Evolutionary conservation across 2,888 invertebrate genomes (phyloP).

Genomic region (Carcina quercana): DNA sequence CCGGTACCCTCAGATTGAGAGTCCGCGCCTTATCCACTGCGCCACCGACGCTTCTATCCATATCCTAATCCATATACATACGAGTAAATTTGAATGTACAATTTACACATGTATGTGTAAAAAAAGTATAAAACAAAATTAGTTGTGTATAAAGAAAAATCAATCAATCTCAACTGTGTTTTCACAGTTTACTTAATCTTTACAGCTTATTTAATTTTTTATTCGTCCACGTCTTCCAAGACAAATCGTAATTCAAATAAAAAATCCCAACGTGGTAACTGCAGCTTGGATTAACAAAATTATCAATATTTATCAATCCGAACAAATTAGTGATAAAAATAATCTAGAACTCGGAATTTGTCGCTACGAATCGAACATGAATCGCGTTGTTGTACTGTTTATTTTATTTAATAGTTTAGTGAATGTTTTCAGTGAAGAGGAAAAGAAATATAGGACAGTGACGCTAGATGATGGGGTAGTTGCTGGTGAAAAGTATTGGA

Average conservation of each 20-base stretch:
- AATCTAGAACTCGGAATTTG: constrained; percentile 11
- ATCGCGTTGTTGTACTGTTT: constrained; percentile 23
- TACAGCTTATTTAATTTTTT: neutral
- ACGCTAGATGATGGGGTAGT: constrained; percentile 42
- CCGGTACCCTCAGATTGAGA: too few relatives aligned
- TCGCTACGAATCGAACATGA: constrained; percentile 27
- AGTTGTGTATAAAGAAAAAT: too few relatives aligned
- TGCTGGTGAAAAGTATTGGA: constrained; percentile 52
- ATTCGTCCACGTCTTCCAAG: constrained; percentile 6
- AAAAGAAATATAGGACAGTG: constrained; percentile 30
- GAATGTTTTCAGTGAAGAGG: constrained; percentile 19
- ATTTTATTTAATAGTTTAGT: constrained; percentile 24
- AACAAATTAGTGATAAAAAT: neutral
- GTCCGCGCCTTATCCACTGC: too few relatives aligned
- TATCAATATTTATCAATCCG: constrained; percentile 1
- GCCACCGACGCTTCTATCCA: too few relatives aligned
- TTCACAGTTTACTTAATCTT: too few relatives aligned
- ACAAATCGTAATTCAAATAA: neutral
- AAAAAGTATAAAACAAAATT: too few relatives aligned
- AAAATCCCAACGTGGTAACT: neutral
- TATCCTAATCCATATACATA: too few relatives aligned
- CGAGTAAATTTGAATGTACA: too few relatives aligned
- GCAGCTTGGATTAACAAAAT: constrained; percentile 1
- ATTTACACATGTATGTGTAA: too few relatives aligned
- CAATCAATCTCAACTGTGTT: too few relatives aligned